Conservation (phyloP, 2,888 invertebrate genomes). For the Metalampra italica region DNA sequence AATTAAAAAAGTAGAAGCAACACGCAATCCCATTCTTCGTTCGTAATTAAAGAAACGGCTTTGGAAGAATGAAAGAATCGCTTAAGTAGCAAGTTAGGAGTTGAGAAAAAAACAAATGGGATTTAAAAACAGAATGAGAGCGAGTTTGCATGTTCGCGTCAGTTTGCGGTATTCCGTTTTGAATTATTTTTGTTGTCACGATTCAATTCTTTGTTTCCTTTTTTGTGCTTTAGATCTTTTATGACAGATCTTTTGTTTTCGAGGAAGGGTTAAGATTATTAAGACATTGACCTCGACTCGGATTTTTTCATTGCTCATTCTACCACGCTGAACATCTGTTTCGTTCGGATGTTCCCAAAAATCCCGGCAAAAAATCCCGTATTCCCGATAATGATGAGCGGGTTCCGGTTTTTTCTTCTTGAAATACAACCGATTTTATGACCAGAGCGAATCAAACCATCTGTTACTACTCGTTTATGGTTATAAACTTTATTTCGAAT, state of each 20-base stretch:
- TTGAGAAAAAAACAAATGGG: constrained; percentile 59
- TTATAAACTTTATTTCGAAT: constrained; percentile 13
- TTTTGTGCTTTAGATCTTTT: constrained; percentile 23
- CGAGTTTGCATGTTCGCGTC: constrained; percentile 66
- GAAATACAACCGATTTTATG: constrained; percentile 33
- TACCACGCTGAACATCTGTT: constrained; percentile 44
- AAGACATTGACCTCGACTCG: constrained; percentile 4
- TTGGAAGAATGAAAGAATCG: constrained; percentile 64
- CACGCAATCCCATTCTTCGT: constrained; percentile 73
- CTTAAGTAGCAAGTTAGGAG: constrained; percentile 73
- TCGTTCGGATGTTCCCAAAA: constrained; percentile 43
- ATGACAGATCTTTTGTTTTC: constrained; percentile 11
- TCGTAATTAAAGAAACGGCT: constrained; percentile 72
- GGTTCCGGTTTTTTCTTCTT: constrained; percentile 41
- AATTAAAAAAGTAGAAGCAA: constrained; percentile 71
- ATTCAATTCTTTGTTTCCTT: constrained; percentile 8
- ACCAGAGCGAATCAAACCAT: constrained; percentile 32
- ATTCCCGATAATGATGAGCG: constrained; percentile 44
- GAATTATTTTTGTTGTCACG: constrained; percentile 40
- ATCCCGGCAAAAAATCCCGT: constrained; percentile 44
- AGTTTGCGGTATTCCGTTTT: constrained; percentile 58
- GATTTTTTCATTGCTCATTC: constrained; percentile 4
- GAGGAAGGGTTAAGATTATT: not conserved
- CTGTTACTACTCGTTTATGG: constrained; percentile 40
- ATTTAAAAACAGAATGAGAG: constrained; percentile 62